These are phyloP conservation scores for Netelia virgata DNA, from an alignment of 2,888 invertebrate genomes.

Conservation along the genomic window DNA sequence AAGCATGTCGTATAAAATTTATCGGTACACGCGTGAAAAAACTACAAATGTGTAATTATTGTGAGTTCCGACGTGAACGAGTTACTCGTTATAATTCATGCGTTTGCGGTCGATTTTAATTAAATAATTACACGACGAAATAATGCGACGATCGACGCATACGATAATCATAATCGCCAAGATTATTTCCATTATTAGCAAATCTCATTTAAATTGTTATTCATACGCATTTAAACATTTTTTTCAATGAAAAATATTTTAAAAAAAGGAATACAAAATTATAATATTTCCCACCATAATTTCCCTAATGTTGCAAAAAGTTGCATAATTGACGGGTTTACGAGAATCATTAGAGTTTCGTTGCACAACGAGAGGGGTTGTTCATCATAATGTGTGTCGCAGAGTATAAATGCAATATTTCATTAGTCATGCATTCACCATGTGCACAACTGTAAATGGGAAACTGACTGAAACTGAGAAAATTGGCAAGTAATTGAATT, in stretches of 20 bases:
- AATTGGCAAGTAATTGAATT: neutral
- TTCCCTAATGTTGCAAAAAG: conserved; percentile 21
- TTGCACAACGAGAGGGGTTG: conserved; percentile 39
- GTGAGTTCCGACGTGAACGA: neutral
- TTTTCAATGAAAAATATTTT: no score
- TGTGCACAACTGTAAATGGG: neutral
- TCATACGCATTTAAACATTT: no score
- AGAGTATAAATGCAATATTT: neutral
- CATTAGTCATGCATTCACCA: conserved; percentile 3
- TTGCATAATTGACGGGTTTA: conserved; percentile 37
- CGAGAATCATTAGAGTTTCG: conserved; percentile 34
- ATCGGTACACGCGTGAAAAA: no score
- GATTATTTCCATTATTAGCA: no score
- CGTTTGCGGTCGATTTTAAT: conserved; percentile 8
- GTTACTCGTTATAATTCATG: neutral
- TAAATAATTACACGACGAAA: neutral
- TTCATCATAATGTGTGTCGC: conserved; percentile 29
- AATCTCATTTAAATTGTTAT: no score
- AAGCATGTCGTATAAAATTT: no score
- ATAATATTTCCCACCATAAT: neutral
- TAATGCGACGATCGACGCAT: neutral
- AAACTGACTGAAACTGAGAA: neutral
- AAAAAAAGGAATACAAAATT: conserved; percentile 1
- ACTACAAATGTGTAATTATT: neutral
- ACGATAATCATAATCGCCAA: neutral